phyloP scores from a whole-genome alignment of 1,140 invertebrate species.

The Rhizoglyphus robini region DNA sequence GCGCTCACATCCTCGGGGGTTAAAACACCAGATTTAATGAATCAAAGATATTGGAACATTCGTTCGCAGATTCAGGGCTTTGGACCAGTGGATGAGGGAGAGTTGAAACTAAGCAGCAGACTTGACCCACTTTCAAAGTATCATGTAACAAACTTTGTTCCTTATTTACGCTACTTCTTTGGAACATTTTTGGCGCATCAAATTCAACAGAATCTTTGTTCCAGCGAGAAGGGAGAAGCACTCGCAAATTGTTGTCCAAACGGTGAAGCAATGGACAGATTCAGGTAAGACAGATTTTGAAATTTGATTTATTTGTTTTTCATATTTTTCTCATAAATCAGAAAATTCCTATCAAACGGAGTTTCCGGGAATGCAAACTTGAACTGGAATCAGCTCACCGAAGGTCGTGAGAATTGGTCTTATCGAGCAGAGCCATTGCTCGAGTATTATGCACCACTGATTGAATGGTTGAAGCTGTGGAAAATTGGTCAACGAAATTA shows the following conservation, averaged over 20 bases:
- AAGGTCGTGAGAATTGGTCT: not conserved
- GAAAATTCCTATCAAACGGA: not conserved
- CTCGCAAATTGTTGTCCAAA: constrained; percentile 11
- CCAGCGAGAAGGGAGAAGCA: not conserved
- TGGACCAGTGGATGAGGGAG: not conserved
- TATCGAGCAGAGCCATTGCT: not conserved
- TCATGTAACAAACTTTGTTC: not conserved
- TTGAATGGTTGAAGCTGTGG: not conserved
- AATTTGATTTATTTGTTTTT: not conserved
- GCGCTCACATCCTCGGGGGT: not conserved
- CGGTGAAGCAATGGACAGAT: not conserved
- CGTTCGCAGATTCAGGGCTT: not conserved
- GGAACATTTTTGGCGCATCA: not conserved
- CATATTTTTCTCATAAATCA: not conserved
- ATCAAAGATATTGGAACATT: not conserved
- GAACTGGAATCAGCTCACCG: not conserved
- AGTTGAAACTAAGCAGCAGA: not conserved
- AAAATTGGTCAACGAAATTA: not conserved
- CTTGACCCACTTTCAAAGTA: not conserved
- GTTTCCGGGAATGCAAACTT: not conserved
- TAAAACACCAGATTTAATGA: not conserved
- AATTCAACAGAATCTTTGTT: not conserved
- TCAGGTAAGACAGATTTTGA: not conserved
- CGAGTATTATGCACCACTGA: constrained; percentile 5
- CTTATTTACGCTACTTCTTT: constrained; percentile 4